Evolutionary conservation across 2,888 invertebrate genomes (phyloP).

Genomic region (Pachymerium ferrugineum): DNA sequence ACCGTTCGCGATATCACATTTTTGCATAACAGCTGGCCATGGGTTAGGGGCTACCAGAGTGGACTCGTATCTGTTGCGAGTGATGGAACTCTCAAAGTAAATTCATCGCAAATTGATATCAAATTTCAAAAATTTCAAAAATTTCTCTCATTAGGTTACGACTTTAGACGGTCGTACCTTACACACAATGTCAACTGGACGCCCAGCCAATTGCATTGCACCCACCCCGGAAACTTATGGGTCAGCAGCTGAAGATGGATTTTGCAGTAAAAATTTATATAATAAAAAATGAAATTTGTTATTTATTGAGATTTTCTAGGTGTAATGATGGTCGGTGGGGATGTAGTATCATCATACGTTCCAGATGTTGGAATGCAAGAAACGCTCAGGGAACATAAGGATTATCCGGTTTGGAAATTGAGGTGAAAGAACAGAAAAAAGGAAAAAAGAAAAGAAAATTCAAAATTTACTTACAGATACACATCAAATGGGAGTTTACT

Average conservation of each 20-base stretch:
- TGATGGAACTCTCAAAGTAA: conserved; percentile 49
- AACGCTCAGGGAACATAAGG: conserved; percentile 47
- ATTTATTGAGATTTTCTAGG: conserved; percentile 41
- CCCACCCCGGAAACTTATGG: conserved; percentile 50
- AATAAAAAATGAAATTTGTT: background rate
- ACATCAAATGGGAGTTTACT: conserved; percentile 50
- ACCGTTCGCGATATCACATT: conserved; percentile 51
- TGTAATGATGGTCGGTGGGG: conserved; percentile 50
- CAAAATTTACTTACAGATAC: conserved; percentile 45
- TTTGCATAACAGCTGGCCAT: conserved; percentile 52
- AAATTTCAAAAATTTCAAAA: background rate
- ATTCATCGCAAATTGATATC: conserved; percentile 26
- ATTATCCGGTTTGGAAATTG: conserved; percentile 50
- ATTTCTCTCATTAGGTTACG: conserved; percentile 42
- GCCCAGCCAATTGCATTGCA: conserved; percentile 49
- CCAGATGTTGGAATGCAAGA: conserved; percentile 50
- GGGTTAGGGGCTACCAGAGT: conserved; percentile 47
- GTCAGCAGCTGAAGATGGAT: conserved; percentile 47
- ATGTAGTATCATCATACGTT: conserved; percentile 49
- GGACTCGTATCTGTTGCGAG: conserved; percentile 48
- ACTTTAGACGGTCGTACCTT: conserved; percentile 50
- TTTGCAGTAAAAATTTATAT: conserved; percentile 45
- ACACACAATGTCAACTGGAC: conserved; percentile 49
- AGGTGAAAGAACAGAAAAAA: conserved; percentile 41
- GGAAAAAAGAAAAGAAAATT: too few relatives aligned